Evolutionary conservation across 1,140 invertebrate species (phyloP).

Genomic region (Drosophila pruinosa): DNA sequence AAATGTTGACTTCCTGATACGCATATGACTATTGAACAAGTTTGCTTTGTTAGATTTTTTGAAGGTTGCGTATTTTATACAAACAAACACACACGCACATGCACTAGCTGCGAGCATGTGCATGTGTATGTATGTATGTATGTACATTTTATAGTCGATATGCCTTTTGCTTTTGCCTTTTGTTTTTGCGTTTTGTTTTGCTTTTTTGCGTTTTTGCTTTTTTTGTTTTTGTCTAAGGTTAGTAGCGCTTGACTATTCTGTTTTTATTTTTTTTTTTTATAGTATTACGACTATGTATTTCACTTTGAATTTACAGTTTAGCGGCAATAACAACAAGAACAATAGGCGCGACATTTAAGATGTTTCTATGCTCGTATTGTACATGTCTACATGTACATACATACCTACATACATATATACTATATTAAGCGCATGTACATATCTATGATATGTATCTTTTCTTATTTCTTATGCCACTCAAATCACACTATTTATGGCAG

Average conservation of each 20-base stretch:
- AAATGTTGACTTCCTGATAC: constrained; percentile 83
- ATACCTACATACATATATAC: constrained; percentile 6
- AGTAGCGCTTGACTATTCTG: constrained; percentile 57
- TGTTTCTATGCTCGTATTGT: constrained; percentile 45
- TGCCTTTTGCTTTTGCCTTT: constrained; percentile 48
- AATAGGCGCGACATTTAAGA: constrained; percentile 49
- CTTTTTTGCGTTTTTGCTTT: constrained; percentile 5
- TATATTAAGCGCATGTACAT: constrained; percentile 37
- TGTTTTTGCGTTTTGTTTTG: constrained; percentile 35
- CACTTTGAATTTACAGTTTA: constrained; percentile 62
- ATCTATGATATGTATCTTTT: constrained; percentile 35
- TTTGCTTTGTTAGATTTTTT: constrained; percentile 82
- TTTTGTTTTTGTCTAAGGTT: constrained; percentile 55
- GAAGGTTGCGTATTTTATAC: constrained; percentile 80
- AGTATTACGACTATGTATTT: constrained; percentile 24
- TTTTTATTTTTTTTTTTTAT: constrained; percentile 48
- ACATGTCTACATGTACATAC: constrained; percentile 16
- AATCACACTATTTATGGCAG: constrained; percentile 68
- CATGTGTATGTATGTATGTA: constrained; percentile 1
- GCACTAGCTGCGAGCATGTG: constrained; percentile 42
- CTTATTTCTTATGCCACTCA: constrained; percentile 50
- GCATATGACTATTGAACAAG: constrained; percentile 82
- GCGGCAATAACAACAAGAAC: constrained; percentile 43
- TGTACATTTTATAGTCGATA: constrained; percentile 51
- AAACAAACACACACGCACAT: constrained; percentile 33